Base-by-base conservation (phyloP, 2,113 vertebrate species). In the Pomatostomus ruficeps region DNA sequence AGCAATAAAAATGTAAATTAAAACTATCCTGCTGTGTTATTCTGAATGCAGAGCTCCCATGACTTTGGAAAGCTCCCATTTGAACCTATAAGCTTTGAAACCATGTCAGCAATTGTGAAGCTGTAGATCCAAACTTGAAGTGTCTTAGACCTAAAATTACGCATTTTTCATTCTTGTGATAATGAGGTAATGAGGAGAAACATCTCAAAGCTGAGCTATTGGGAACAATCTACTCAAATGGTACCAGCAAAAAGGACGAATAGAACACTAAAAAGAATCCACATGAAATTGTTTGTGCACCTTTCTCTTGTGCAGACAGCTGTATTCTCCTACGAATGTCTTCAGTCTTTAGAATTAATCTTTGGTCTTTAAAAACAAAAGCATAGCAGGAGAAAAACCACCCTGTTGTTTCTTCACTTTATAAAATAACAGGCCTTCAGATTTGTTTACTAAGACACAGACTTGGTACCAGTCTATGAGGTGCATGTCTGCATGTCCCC, bases 221-320 rank as follows among this genome's bases (percentile, higher is more conserved):
- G 58, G 43, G 23, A 78, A 59, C 6, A 59, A 71, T 33, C 17
- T 1, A 76, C 23, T 36, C 26, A 77, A 88, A 55, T 12, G 6
- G 9, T 59, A 78, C 28, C 33, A 61, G 65, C 54, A 72, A 59
- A 70, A 87, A 61, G 22, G 25, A 83, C 17, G 38, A 61, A 38
- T 14, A 28, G 28, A 84, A 73, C 19, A 72, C 9, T 12, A 33
- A 33, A 35, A 67, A 36, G 22, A 86, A 59, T 35, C 5, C 24
- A 23, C 0, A 0, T n/a, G 17, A 45, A 52, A 61, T 16, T 48
- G 9, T 35, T 48, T 7, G 52, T 42, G 16, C 36, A 16, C 5
- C 14, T 49, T n/a, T 40, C 31, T 48, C 31, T 46, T 72, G 19
- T 36, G 45, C 7, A 54, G 29, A 67, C 20, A 67, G 14, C 17